Conservation (phyloP, 1,140 invertebrate species). For the Latrodectus geometricus region DNA sequence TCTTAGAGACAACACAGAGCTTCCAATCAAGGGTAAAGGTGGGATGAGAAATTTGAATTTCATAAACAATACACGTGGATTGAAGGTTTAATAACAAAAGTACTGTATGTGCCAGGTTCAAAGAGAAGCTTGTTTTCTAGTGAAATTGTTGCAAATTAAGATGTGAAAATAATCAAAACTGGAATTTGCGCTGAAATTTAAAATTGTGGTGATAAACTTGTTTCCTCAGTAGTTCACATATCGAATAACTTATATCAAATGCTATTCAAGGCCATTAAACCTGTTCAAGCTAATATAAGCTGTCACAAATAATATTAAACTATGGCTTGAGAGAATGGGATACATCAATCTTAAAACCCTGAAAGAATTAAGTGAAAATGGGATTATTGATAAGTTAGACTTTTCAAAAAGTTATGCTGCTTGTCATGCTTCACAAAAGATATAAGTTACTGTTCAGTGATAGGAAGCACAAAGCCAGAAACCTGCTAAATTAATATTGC, state of each 20-base stretch:
- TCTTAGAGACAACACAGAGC: conserved; percentile 10
- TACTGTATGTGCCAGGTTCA: conserved; percentile 2
- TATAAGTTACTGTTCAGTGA: not conserved
- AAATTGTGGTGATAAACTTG: not conserved
- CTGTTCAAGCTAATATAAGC: conserved; percentile 10
- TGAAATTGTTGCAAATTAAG: conserved; percentile 7
- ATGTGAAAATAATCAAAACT: conserved; percentile 16
- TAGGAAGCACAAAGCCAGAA: conserved; percentile 11
- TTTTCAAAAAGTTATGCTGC: conserved; percentile 6
- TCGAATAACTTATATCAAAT: conserved; percentile 20
- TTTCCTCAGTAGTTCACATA: not conserved
- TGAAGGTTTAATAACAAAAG: conserved; percentile 1
- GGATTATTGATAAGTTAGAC: conserved; percentile 22
- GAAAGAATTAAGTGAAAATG: conserved; percentile 15
- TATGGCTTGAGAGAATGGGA: conserved; percentile 42
- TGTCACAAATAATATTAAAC: not conserved
- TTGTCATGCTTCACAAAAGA: conserved; percentile 10
- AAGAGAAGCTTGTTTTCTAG: conserved; percentile 6
- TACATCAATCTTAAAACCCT: conserved; percentile 30
- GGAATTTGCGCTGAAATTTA: not conserved
- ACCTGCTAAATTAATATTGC: conserved; percentile 65
- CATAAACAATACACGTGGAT: not conserved
- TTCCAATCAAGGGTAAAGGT: conserved; percentile 5
- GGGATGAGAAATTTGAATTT: conserved; percentile 14
- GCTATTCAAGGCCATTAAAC: not conserved